phyloP scores from a whole-genome alignment of 2,888 invertebrate species.

The Bimastos eiseni region DNA sequence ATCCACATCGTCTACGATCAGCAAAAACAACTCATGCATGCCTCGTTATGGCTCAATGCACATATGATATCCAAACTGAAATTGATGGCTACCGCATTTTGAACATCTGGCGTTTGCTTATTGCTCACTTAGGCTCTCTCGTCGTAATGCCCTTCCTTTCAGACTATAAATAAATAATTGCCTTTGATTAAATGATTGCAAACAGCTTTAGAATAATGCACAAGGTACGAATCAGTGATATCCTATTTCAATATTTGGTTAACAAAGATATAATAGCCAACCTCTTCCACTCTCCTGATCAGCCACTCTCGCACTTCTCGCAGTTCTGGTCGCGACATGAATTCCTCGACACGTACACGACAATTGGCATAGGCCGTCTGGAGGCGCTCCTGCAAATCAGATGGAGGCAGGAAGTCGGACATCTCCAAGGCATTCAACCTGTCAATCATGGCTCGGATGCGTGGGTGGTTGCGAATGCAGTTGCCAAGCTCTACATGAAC shows the following conservation, averaged over 20 bases:
- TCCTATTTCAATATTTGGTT: neutral
- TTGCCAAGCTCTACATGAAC: neutral
- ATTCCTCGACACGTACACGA: neutral
- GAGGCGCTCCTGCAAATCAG: neutral
- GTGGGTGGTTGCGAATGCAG: slow-evolving; percentile 10
- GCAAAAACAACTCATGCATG: neutral
- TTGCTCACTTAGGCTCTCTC: neutral
- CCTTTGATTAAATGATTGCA: neutral
- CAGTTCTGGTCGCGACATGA: neutral
- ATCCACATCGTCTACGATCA: slow-evolving; percentile 47
- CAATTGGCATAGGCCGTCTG: neutral
- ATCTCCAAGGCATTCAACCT: neutral
- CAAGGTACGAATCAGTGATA: neutral
- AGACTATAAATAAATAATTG: neutral
- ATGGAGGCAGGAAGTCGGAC: slow-evolving; percentile 26
- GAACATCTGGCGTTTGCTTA: neutral
- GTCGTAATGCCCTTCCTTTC: neutral
- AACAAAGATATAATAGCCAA: neutral
- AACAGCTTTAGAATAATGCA: neutral
- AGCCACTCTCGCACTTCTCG: neutral
- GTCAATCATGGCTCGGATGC: slow-evolving; percentile 15
- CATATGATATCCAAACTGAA: neutral
- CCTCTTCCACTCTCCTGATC: slow-evolving; percentile 16
- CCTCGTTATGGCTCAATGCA: neutral
- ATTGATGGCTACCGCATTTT: neutral